phyloP scores from a whole-genome alignment of 2,797 vertebrate species.

The Pseudotriccus pelzelni region DNA sequence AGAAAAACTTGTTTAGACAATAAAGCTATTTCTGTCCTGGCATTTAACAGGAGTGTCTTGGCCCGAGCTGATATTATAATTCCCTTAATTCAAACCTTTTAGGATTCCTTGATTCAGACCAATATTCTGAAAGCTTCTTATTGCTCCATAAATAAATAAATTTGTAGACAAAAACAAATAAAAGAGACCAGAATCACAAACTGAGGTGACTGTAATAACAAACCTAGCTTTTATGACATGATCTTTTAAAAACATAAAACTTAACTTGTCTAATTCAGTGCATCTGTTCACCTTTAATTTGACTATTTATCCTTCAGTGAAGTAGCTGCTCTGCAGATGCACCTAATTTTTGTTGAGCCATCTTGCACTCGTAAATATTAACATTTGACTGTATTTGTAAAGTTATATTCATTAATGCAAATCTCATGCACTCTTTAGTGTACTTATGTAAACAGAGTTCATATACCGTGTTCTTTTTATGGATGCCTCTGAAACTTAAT shows the following conservation, averaged over 20 bases:
- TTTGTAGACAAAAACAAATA: background rate
- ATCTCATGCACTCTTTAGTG: slow-evolving; percentile 7
- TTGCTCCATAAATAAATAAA: background rate
- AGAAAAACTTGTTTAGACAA: background rate
- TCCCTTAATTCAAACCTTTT: background rate
- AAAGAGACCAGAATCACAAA: background rate
- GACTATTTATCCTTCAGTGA: background rate
- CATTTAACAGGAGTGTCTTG: background rate
- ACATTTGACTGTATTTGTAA: slow-evolving; percentile 13
- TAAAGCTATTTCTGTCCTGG: background rate
- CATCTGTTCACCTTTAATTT: background rate
- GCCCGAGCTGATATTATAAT: background rate
- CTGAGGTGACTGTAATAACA: background rate
- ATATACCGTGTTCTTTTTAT: background rate
- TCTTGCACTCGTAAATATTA: slow-evolving; percentile 45
- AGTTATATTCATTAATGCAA: slow-evolving; percentile 38
- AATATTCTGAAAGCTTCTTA: background rate
- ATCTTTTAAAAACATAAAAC: background rate
- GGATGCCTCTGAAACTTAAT: background rate
- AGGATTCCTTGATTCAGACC: background rate
- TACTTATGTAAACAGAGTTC: slow-evolving; percentile 21
- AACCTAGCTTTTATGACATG: background rate
- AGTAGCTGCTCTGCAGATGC: background rate
- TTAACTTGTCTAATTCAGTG: background rate
- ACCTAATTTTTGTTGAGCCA: background rate